These are phyloP conservation scores for Zeuzera pyrina DNA, from an alignment of 2,888 invertebrate species.

Conservation along the genomic window DNA sequence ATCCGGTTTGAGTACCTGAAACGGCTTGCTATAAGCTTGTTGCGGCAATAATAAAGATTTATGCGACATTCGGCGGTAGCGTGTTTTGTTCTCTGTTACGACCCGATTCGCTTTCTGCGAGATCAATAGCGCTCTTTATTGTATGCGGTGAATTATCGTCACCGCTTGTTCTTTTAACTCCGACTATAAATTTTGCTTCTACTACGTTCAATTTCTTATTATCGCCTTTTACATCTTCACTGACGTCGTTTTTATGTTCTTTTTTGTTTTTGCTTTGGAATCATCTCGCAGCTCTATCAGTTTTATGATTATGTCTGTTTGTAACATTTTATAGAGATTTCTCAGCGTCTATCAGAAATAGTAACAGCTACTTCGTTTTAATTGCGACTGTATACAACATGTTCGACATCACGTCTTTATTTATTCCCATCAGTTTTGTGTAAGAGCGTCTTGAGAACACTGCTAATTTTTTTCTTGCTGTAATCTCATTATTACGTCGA, in stretches of 20 bases:
- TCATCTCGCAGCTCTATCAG: no score
- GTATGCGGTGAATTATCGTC: slow-evolving; percentile 59
- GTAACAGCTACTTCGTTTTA: background rate
- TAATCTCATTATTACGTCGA: slow-evolving; percentile 65
- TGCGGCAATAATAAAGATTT: slow-evolving; percentile 72
- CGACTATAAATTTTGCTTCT: slow-evolving; percentile 49
- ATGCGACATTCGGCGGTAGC: slow-evolving; percentile 71
- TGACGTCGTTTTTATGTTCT: slow-evolving; percentile 29
- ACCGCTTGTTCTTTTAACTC: slow-evolving; percentile 48
- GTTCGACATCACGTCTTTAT: slow-evolving; percentile 33
- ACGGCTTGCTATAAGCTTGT: slow-evolving; percentile 67
- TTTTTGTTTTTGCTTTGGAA: no score
- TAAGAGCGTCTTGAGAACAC: slow-evolving; percentile 31
- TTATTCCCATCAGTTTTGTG: slow-evolving; percentile 30
- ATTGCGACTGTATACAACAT: slow-evolving; percentile 8
- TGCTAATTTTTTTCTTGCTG: slow-evolving; percentile 61
- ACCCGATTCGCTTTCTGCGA: slow-evolving; percentile 67
- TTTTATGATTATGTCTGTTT: slow-evolving; percentile 1
- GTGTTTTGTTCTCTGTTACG: slow-evolving; percentile 69
- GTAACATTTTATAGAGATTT: background rate
- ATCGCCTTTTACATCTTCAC: slow-evolving; percentile 57
- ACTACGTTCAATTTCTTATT: slow-evolving; percentile 51
- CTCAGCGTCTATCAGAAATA: background rate
- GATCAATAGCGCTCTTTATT: slow-evolving; percentile 70
- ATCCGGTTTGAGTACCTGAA: slow-evolving; percentile 69